Conservation (phyloP, 2,888 invertebrate genomes). For the Aphodius sticticus region DNA sequence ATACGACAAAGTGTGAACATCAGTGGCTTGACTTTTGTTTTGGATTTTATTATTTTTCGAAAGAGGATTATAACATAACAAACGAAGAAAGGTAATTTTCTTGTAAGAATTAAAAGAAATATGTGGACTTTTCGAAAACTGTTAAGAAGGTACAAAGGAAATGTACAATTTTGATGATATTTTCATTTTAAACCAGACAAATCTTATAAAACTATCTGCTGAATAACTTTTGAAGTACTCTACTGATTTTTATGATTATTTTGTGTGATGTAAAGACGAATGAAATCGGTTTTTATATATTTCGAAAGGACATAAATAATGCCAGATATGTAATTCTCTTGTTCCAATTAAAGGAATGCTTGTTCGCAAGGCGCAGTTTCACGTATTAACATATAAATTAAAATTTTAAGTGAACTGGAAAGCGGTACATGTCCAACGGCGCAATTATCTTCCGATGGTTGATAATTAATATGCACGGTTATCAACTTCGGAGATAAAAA, state of each 20-base stretch:
- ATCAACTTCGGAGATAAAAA: background rate
- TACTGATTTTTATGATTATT: too few relatives aligned
- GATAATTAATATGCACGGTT: conserved; percentile 4
- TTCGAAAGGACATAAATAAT: background rate
- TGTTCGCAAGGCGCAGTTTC: background rate
- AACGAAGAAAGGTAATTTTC: background rate
- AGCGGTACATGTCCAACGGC: background rate
- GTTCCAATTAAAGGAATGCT: background rate
- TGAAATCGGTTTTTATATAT: background rate
- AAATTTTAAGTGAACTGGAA: conserved; percentile 4
- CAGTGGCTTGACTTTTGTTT: background rate
- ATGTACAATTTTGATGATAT: too few relatives aligned
- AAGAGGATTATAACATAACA: background rate
- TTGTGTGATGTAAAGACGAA: too few relatives aligned
- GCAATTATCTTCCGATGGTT: background rate
- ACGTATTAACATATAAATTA: background rate
- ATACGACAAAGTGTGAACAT: background rate
- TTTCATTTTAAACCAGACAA: too few relatives aligned
- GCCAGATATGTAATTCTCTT: background rate
- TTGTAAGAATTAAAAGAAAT: background rate
- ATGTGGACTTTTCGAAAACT: too few relatives aligned
- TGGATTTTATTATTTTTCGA: background rate
- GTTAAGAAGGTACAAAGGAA: too few relatives aligned
- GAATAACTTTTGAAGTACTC: too few relatives aligned
- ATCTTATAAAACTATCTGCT: too few relatives aligned